Conservation (phyloP, 1,140 invertebrate species). For the Drosophila carrolli region DNA sequence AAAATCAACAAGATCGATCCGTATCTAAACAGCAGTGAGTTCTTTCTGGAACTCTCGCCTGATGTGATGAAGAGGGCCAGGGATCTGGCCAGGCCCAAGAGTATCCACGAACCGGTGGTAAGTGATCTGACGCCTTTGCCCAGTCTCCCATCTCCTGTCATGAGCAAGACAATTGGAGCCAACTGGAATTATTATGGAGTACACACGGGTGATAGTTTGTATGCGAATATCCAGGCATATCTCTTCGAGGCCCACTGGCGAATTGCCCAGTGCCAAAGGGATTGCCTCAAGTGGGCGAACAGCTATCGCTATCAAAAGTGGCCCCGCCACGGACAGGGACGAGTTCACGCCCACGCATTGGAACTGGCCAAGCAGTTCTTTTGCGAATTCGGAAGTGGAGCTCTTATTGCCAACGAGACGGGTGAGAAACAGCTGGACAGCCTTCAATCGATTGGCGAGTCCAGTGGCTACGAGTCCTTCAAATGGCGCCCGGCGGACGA, state of each 20-base stretch:
- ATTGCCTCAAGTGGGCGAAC: conserved; percentile 90
- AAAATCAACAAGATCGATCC: conserved; percentile 91
- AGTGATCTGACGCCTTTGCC: conserved; percentile 29
- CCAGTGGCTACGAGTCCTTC: conserved; percentile 94
- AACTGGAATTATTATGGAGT: conserved; percentile 86
- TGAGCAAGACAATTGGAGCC: conserved; percentile 83
- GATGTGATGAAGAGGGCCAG: conserved; percentile 84
- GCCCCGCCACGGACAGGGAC: conserved; percentile 61
- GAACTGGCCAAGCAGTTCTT: conserved; percentile 82
- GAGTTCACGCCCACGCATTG: conserved; percentile 62
- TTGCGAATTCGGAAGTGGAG: conserved; percentile 59
- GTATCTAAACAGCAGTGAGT: conserved; percentile 92
- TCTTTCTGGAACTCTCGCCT: conserved; percentile 93
- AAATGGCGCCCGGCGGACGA: conserved; percentile 88
- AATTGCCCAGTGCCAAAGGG: conserved; percentile 89
- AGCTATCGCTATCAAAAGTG: conserved; percentile 82
- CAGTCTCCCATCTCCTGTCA: conserved; percentile 66
- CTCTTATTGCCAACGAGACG: conserved; percentile 21
- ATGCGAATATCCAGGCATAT: conserved; percentile 93
- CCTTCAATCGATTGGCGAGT: conserved; percentile 91
- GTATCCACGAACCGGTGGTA: conserved; percentile 40
- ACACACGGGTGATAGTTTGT: conserved; percentile 87
- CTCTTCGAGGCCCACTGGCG: conserved; percentile 92
- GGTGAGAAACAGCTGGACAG: conserved; percentile 86
- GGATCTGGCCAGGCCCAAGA: conserved; percentile 73